Evolutionary conservation across 2,888 invertebrate genomes (phyloP), one percentile per base, ranked within the genome.

Genomic region (Tenthredo amoena): DNA sequence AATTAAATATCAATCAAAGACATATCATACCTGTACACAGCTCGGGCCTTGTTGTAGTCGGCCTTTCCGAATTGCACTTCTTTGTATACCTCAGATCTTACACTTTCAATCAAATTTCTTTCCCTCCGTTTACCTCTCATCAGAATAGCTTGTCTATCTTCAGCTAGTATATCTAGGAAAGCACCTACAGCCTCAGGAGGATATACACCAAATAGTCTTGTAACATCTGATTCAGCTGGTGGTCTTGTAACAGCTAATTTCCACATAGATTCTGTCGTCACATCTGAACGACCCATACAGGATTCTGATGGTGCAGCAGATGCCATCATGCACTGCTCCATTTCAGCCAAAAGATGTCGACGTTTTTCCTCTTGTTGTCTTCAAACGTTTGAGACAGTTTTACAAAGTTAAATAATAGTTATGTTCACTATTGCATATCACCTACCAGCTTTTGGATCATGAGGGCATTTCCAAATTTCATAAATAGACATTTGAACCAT

Each of bases 321-420:
- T 76, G 81, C 84, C 77, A 85, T n/a, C 87, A 88, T 88, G 55
- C 85, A 87, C 72, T 88, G 87, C 71, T 88, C 89, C 87, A 88
- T 88, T 85, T 89, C 88, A 21, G 88, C 86, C 85, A 89, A 40
- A 62, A 89, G 85, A 83, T 87, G 85, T 86, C 85, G 85, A 50
- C 88, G 87, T 68, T 88, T 87, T 71, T 88, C 87, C 84, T 89
- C 88, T 85, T 89, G 89, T 76, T 88, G 88, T 83, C 89, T 89
- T 83, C 18, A n/a, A 34, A 18, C 50, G 55, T 77, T 50, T 55
- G 2, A 55, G 1, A 43, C 9, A 21, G 15, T 77, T 77, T 31
- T 5, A 15, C n/a, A 40, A 34, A 10, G 40, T 72, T 26, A 5
- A 71, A 71, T 37, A n/a, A 40, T 37, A 34, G 7, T 37, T 71